phyloP scores from a whole-genome alignment of 1,140 invertebrate species.

The Pseudomyrmex sp. region DNA sequence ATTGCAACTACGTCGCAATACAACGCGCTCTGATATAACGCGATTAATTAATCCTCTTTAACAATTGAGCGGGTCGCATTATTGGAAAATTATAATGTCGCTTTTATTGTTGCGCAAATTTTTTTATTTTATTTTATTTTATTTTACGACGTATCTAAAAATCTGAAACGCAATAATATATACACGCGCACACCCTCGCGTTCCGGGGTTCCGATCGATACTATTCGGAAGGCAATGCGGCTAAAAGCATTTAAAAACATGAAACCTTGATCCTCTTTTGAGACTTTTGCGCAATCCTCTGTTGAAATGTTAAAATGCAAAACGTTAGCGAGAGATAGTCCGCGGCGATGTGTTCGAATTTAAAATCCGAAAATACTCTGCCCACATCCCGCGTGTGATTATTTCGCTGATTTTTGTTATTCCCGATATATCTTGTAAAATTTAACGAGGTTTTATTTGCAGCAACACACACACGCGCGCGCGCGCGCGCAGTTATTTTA shows the following conservation, averaged over 20 bases:
- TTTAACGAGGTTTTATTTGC: neutral
- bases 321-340: neutral
- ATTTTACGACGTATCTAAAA: neutral
- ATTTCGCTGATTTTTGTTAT: slow-evolving; percentile 19
- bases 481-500: slow-evolving; percentile 1
- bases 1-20: neutral
- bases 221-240: slow-evolving; percentile 15
- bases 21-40: neutral
- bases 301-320: slow-evolving; percentile 14
- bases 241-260: slow-evolving; percentile 32
- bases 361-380: slow-evolving; percentile 19
- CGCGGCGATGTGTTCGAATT: slow-evolving; percentile 4
- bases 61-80: neutral
- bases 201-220: neutral
- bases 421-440: slow-evolving; percentile 3
- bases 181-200: neutral
- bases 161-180: neutral
- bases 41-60: slow-evolving; percentile 19
- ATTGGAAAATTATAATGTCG: slow-evolving; percentile 12
- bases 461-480: neutral
- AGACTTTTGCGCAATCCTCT: neutral
- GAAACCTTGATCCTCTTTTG: slow-evolving; percentile 28
- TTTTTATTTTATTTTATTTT: neutral
- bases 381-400: neutral
- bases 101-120: neutral